phyloP scores from a whole-genome alignment of 53 echinoderm and acorn worm species.

The Apostichopus leukothele region DNA sequence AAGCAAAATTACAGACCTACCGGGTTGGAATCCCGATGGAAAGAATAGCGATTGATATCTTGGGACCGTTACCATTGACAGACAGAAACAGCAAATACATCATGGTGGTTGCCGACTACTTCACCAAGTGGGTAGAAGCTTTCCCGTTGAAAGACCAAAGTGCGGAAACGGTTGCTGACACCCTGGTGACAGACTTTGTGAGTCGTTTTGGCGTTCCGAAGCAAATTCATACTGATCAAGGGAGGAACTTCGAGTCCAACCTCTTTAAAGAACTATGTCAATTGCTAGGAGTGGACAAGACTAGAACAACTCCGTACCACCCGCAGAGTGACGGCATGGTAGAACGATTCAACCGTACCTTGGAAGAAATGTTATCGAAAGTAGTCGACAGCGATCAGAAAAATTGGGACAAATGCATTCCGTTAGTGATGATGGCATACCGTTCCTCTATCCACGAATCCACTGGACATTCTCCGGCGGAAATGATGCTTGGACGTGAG shows the following conservation, averaged over 20 bases:
- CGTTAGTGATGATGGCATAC: slow-evolving; percentile 15
- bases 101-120: background rate
- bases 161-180: slow-evolving; percentile 29
- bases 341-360: slow-evolving; percentile 42
- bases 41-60: slow-evolving; percentile 29
- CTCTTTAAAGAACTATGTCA: slow-evolving; percentile 46
- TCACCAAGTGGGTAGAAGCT: slow-evolving; percentile 46
- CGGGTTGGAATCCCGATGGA: slow-evolving; percentile 25
- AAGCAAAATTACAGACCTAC: background rate
- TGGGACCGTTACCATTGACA: slow-evolving; percentile 21
- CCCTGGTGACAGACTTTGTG: slow-evolving; percentile 39
- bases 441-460: background rate
- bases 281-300: slow-evolving; percentile 46
- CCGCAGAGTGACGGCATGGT: slow-evolving; percentile 43
- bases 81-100: background rate
- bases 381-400: slow-evolving; percentile 33
- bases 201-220: slow-evolving; percentile 44
- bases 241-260: slow-evolving; percentile 42
- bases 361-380: slow-evolving; percentile 30
- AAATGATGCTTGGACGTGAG: background rate
- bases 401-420: slow-evolving; percentile 45
- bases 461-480: background rate
- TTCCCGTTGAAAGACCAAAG: slow-evolving; percentile 32
- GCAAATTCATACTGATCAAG: slow-evolving; percentile 41
- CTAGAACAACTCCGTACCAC: slow-evolving; percentile 43